Conservation (phyloP, 2,113 vertebrate genomes). For the Hyperoodon ampullatus region DNA sequence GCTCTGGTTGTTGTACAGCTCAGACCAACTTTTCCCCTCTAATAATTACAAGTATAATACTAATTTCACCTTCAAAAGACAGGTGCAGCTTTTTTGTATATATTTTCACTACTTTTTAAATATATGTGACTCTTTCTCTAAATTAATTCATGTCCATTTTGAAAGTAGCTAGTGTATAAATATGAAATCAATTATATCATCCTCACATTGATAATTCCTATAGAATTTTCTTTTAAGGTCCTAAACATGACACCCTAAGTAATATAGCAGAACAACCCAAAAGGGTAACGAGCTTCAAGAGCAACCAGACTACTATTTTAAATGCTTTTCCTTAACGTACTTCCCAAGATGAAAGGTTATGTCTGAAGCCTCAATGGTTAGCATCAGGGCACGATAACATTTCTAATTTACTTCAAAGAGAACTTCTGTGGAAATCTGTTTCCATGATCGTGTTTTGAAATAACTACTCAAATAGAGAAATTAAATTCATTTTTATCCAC, state of each 20-base stretch:
- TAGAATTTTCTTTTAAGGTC: not conserved
- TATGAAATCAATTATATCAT: not conserved
- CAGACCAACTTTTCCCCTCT: not conserved
- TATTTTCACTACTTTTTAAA: not conserved
- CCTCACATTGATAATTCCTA: not conserved
- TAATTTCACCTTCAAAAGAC: not conserved
- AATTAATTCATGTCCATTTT: not conserved
- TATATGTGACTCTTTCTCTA: not conserved
- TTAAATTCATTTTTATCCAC: not conserved
- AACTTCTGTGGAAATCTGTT: not conserved
- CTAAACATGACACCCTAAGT: not conserved
- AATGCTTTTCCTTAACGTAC: not conserved
- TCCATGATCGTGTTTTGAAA: not conserved
- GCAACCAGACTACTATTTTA: not conserved
- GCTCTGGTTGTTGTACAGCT: not conserved
- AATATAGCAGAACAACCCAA: not conserved
- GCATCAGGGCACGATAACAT: not conserved
- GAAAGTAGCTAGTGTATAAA: not conserved
- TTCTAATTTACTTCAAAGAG: not conserved
- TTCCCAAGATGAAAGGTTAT: not conserved
- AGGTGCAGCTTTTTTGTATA: not conserved
- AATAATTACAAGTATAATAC: not conserved
- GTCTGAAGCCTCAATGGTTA: not conserved
- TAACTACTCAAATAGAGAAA: not conserved
- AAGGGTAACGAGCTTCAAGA: not conserved